Evolutionary conservation across 2,888 invertebrate genomes (phyloP), one percentile per base, ranked within the genome.

Genomic region (Rhagonycha lutea): DNA sequence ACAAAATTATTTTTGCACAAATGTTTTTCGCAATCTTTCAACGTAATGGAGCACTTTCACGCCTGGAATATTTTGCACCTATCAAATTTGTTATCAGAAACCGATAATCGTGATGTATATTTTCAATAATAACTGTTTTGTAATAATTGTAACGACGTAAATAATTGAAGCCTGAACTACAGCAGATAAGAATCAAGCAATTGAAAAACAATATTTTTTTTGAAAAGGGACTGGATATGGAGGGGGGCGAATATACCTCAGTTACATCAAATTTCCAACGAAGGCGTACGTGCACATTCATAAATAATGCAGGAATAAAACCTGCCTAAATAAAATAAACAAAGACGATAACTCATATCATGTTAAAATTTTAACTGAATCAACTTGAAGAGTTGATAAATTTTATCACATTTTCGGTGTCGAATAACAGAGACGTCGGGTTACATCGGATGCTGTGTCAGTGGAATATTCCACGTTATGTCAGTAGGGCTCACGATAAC

Each of bases 381-480:
- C 47, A 47, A 47, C 47, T 47, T 47, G n/a, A 4, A n/a, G n/a
- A n/a, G 47, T n/a, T 70, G 61, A 28, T 67, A 10, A 10, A 26
- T 24, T 69, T 69, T 47, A 23, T 29, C 32, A 14, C 32, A 26
- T 32, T 14, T 68, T 68, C 7, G 32, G 18, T 62, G 11, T 65
- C 65, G 26, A 29, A 63, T 72, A 63, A 61, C 61, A 61, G 9
- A 70, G 67, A 32, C 14, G 68, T 77, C 77, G 74, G 74, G 32
- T 69, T 14, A n/a, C 28, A 68, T 77, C 74, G 74, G 76, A 63
- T 71, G 71, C 68, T 68, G 73, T 67, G 60, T 61, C 23, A 60
- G 28, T 65, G 77, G 77, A 74, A 77, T 74, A 77, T 77, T 77
- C 77, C 77, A 67, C n/a, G 47, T 47, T 47, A 24, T 26, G 68